Evolutionary conservation across 2,888 invertebrate genomes (phyloP).

Genomic region (Dicroscelio sp.): DNA sequence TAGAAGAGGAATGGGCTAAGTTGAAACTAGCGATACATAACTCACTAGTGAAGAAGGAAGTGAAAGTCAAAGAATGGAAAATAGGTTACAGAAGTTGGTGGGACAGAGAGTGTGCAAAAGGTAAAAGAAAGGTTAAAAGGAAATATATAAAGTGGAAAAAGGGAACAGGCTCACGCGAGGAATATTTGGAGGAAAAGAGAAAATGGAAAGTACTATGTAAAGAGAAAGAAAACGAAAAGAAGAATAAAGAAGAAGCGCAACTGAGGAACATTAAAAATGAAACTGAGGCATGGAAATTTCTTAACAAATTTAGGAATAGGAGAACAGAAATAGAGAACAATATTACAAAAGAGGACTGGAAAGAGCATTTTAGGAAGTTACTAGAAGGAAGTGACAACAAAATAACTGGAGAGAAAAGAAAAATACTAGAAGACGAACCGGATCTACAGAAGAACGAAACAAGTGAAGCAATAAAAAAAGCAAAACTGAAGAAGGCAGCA

Average conservation of each 20-base stretch:
- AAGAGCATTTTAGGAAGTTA: constrained; percentile 4
- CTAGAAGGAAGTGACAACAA: not conserved
- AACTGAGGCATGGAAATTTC: not conserved
- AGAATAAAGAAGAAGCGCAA: constrained; percentile 16
- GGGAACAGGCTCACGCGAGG: not conserved
- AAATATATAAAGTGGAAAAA: constrained; percentile 16
- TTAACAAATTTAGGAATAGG: not conserved
- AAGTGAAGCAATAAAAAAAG: too few relatives aligned
- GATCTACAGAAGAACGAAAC: constrained; percentile 62
- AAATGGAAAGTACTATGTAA: constrained; percentile 21
- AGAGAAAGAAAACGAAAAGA: constrained; percentile 17
- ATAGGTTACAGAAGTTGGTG: constrained; percentile 34
- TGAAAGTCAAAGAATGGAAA: not conserved
- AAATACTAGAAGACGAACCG: too few relatives aligned
- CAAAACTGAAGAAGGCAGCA: too few relatives aligned
- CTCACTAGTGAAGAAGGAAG: constrained; percentile 6
- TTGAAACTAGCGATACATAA: constrained; percentile 4
- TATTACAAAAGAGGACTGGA: constrained; percentile 40
- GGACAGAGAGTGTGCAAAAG: constrained; percentile 7
- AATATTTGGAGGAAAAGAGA: not conserved
- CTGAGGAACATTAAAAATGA: constrained; percentile 25
- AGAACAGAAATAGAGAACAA: not conserved
- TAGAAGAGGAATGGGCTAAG: constrained; percentile 14
- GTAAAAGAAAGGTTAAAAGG: constrained; percentile 26
- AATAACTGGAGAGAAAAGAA: not conserved